Evolutionary conservation across 2,113 vertebrate genomes (phyloP).

Genomic region (Limanda limanda): DNA sequence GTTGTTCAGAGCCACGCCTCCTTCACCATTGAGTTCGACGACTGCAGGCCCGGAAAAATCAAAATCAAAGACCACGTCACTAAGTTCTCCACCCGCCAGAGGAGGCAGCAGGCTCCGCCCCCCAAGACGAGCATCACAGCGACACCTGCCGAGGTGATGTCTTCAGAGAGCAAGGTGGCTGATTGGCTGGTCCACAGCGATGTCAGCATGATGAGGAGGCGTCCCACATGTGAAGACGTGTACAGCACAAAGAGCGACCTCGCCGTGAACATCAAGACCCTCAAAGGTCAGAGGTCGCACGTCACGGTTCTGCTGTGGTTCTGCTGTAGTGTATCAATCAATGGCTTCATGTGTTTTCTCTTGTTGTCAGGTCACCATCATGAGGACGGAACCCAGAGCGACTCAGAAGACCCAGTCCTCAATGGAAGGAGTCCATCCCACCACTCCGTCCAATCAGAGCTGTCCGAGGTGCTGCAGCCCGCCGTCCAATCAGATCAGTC

Average conservation of each 20-base stretch:
- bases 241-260: constrained; percentile 97
- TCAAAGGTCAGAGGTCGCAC: constrained; percentile 85
- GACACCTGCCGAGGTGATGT: constrained; percentile 86
- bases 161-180: constrained; percentile 92
- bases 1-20: constrained; percentile 96
- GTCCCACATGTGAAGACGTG: constrained; percentile 86
- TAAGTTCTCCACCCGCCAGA: constrained; percentile 93
- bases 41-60: constrained; percentile 92
- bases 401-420: constrained; percentile 89
- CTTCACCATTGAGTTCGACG: constrained; percentile 98
- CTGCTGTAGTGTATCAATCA: not conserved
- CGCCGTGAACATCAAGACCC: constrained; percentile 86
- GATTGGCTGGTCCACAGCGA: constrained; percentile 98
- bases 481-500: constrained; percentile 30
- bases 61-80: constrained; percentile 98
- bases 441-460: constrained; percentile 57
- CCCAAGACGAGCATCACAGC: constrained; percentile 28
- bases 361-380: constrained; percentile 88
- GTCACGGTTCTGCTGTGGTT: not conserved
- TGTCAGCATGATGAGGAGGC: constrained; percentile 87
- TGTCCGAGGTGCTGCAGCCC: constrained; percentile 44
- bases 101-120: constrained; percentile 73
- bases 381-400: constrained; percentile 96
- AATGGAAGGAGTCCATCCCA: constrained; percentile 77
- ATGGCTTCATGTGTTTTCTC: not conserved